These are phyloP conservation scores for Hetaerina americana DNA, from an alignment of 1,140 invertebrate genomes.

Conservation along the genomic window DNA sequence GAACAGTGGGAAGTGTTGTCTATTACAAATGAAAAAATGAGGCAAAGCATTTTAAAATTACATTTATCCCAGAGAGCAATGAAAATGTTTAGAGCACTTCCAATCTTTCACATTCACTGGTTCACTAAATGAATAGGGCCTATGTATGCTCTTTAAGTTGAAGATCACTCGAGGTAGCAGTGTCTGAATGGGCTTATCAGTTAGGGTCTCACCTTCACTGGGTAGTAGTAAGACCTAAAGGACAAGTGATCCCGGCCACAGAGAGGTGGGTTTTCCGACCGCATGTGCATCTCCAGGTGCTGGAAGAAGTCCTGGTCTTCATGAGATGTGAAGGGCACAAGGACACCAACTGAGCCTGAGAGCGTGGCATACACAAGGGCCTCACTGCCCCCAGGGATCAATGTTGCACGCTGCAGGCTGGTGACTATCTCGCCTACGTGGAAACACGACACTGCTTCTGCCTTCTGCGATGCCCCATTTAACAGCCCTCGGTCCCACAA, in stretches of 20 bases:
- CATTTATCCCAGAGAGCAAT: conserved; percentile 5
- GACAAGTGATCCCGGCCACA: conserved; percentile 96
- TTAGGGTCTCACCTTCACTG: conserved; percentile 66
- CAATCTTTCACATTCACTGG: not conserved
- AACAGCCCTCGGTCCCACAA: conserved; percentile 94
- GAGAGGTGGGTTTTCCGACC: conserved; percentile 88
- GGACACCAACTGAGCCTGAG: conserved; percentile 87
- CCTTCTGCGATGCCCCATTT: conserved; percentile 96
- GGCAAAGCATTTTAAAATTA: too few species aligned
- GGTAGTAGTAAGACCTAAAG: conserved; percentile 94
- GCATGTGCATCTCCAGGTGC: conserved; percentile 99
- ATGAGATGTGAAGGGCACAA: conserved; percentile 94
- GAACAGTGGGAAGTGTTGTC: too few species aligned
- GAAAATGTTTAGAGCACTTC: conserved; percentile 4
- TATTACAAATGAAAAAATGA: too few species aligned
- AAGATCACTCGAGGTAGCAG: not conserved
- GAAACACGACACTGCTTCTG: conserved; percentile 82
- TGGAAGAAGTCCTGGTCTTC: conserved; percentile 99
- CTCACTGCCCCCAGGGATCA: conserved; percentile 95
- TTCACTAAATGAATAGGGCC: not conserved
- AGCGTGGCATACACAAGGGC: conserved; percentile 92
- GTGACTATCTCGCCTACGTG: conserved; percentile 92
- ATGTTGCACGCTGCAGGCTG: conserved; percentile 75
- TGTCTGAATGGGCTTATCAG: not conserved
- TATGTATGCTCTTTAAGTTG: too few species aligned